These are phyloP conservation scores for Pararge aegeria DNA, from an alignment of 1,140 invertebrate genomes.

Conservation along the genomic window DNA sequence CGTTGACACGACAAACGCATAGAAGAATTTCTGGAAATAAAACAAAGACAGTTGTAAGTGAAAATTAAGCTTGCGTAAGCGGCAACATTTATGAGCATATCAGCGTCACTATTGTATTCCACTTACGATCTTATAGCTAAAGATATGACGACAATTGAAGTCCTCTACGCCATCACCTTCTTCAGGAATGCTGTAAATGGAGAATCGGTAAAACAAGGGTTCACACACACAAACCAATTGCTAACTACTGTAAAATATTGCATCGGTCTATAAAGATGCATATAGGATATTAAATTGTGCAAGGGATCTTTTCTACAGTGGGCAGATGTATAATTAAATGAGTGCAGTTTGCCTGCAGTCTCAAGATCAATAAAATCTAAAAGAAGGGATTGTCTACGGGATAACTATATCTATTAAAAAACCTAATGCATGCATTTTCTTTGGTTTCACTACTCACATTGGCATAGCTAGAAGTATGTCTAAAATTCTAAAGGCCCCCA, in stretches of 20 bases:
- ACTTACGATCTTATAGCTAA: conserved; percentile 82
- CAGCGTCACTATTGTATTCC: conserved; percentile 25
- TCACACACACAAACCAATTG: conserved; percentile 34
- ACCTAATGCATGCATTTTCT: neutral
- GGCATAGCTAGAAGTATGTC: too few species aligned
- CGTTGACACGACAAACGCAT: conserved; percentile 16
- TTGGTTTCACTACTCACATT: too few species aligned
- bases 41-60: neutral
- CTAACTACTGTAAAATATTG: conserved; percentile 7
- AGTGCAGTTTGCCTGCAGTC: neutral
- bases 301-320: too few species aligned
- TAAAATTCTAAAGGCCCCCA: too few species aligned
- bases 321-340: neutral
- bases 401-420: neutral
- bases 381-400: neutral
- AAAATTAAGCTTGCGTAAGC: neutral
- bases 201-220: conserved; percentile 61
- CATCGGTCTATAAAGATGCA: conserved; percentile 24
- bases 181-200: conserved; percentile 87
- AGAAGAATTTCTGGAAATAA: conserved; percentile 12
- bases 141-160: conserved; percentile 66
- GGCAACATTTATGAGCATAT: neutral
- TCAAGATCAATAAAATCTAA: neutral
- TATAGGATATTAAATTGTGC: neutral
- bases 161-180: conserved; percentile 85